Evolutionary conservation across 2,113 vertebrate genomes (phyloP).

Genomic region (Vireo altiloquus): DNA sequence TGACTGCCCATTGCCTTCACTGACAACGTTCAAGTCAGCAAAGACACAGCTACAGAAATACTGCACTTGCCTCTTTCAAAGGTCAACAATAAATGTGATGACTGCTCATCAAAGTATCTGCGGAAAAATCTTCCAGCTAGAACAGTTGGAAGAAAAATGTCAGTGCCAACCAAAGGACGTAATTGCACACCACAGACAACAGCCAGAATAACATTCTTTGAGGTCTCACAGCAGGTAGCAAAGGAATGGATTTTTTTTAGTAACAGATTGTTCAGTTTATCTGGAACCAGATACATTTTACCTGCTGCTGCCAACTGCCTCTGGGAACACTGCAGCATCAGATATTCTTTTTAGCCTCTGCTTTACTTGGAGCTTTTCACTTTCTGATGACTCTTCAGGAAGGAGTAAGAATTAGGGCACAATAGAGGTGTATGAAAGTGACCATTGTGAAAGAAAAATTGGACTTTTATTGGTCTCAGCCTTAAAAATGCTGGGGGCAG

Average conservation of each 20-base stretch:
- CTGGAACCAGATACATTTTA: background rate
- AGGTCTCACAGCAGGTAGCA: background rate
- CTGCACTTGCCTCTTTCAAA: background rate
- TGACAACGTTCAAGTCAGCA: background rate
- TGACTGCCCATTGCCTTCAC: background rate
- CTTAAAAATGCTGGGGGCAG: background rate
- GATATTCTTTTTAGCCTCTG: background rate
- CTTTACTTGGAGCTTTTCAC: background rate
- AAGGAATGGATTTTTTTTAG: background rate
- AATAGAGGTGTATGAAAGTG: background rate
- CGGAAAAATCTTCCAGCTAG: background rate
- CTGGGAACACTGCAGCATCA: background rate
- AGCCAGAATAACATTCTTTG: background rate
- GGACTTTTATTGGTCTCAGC: background rate
- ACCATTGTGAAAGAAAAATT: background rate
- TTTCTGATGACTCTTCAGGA: background rate
- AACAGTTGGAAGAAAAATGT: background rate
- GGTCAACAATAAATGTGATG: background rate
- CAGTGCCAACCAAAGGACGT: background rate
- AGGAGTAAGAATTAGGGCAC: background rate
- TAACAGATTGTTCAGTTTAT: background rate
- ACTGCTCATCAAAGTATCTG: background rate
- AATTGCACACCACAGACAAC: background rate
- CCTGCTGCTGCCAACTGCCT: background rate
- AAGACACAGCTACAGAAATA: background rate